Base-by-base conservation (phyloP, 2,797 vertebrate species). In the Macrochelys suwanniensis region DNA sequence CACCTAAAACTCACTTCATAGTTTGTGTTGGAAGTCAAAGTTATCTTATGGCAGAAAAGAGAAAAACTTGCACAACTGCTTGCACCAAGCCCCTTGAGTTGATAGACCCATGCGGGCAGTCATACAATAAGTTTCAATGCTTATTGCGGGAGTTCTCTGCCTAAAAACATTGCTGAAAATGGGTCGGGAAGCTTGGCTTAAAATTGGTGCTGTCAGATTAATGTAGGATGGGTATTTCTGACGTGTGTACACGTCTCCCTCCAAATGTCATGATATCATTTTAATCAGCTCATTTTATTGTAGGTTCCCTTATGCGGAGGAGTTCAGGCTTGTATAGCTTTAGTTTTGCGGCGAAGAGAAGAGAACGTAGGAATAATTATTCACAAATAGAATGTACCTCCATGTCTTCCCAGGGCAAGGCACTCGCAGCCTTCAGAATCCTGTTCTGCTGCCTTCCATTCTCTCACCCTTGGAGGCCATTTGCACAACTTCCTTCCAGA, bases 151-250 rank as follows among this genome's bases (percentile, higher is more conserved):
- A 92, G 89, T 79, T 10, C 19, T 5, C 50, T 84, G 31, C 21
- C 74, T 71, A 54, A 65, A 74, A 85, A 86, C 77, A 47, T 53
- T 85, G 87, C 79, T 50, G 17, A 61, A 79, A 65, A 54, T 85
- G 2, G 78, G 25, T 2, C 11, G 56, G 81, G 81, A 95, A 31
- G n/a, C 85, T 54, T 37, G 31, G 23, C 19, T 76, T 6, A 12
- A 89, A 93, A 78, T 68, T 85, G 59, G 19, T 95, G 80, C 94
- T 95, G 94, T 59, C 82, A 93, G 92, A 42, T 47, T 89, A 92
- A 57, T 95, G 89, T 80, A 85, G 74, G 96, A 92, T 87, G 3
- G 51, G 61, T 87, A 80, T 87, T 82, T 95, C 87, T 93, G 71
- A 88, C 93, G 86, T 80, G 6, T 87, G 84, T 57, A 82, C 42